phyloP scores from a whole-genome alignment of 2,888 invertebrate species.

The Muscina levida region DNA sequence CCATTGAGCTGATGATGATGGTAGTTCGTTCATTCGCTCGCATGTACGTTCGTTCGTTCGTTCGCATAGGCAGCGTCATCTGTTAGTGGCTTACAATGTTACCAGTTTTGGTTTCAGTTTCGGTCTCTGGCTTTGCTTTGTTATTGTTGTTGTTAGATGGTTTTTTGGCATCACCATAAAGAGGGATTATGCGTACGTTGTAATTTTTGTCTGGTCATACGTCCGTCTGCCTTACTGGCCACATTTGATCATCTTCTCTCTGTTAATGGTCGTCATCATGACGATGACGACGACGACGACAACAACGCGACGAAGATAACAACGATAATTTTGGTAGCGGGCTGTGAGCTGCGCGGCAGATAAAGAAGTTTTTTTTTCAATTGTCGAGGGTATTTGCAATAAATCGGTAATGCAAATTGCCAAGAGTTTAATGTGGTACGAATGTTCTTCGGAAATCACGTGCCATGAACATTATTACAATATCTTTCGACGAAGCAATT shows the following conservation, averaged over 20 bases:
- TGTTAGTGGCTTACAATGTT: slow-evolving; percentile 28
- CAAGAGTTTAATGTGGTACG: no score
- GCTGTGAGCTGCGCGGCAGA: background rate
- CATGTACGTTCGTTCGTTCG: no score
- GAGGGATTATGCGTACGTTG: slow-evolving; percentile 51
- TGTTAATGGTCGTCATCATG: slow-evolving; percentile 9
- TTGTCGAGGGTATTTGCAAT: no score
- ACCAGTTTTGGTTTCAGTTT: slow-evolving; percentile 28
- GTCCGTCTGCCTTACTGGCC: background rate
- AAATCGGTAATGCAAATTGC: no score
- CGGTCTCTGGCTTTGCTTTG: slow-evolving; percentile 40
- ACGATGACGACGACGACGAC: slow-evolving; percentile 14
- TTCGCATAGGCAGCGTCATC: background rate
- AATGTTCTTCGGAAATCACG: no score
- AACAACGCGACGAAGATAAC: slow-evolving; percentile 50
- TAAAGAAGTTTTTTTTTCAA: background rate
- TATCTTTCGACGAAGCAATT: no score
- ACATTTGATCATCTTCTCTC: slow-evolving; percentile 41
- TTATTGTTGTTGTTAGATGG: no score
- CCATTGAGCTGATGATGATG: no score
- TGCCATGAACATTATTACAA: no score
- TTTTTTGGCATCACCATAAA: background rate
- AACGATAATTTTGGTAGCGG: slow-evolving; percentile 43
- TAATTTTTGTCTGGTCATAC: no score
- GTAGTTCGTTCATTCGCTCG: no score